phyloP scores from a whole-genome alignment of 2,888 invertebrate species.

The Lagria hirta region DNA sequence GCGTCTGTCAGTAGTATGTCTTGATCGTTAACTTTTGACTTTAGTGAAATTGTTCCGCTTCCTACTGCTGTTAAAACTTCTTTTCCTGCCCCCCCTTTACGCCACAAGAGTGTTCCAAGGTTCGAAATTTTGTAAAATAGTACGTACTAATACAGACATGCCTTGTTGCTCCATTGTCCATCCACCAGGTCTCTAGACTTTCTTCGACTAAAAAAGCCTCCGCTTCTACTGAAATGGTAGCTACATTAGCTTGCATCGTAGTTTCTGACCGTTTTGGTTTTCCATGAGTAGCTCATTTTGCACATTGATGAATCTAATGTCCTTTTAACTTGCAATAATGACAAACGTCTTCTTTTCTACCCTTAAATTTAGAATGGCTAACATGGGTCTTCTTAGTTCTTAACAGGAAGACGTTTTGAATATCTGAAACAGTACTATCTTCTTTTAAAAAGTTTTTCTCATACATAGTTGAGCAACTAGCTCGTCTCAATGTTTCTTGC shows the following conservation, averaged over 20 bases:
- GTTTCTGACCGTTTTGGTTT: conserved; percentile 11
- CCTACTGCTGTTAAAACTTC: too few relatives aligned
- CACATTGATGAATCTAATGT: conserved; percentile 15
- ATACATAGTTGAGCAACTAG: conserved; percentile 32
- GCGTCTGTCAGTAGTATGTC: too few relatives aligned
- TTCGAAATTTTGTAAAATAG: too few relatives aligned
- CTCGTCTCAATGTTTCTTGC: too few relatives aligned
- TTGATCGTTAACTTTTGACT: too few relatives aligned
- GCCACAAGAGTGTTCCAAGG: too few relatives aligned
- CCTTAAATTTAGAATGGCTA: too few relatives aligned
- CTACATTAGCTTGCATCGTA: conserved; percentile 6
- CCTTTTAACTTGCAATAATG: conserved; percentile 22
- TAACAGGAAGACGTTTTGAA: conserved; percentile 28
- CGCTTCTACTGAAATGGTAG: conserved; percentile 21
- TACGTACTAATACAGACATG: too few relatives aligned
- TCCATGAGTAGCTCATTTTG: conserved; percentile 38
- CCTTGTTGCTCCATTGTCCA: conserved; percentile 43
- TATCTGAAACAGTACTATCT: conserved; percentile 5
- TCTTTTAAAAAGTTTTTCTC: conserved; percentile 30
- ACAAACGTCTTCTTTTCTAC: conserved; percentile 14
- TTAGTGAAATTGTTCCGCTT: too few relatives aligned
- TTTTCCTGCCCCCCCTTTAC: too few relatives aligned
- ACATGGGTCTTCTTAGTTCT: too few relatives aligned
- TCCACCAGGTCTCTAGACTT: conserved; percentile 36
- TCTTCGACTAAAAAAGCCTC: conserved; percentile 20